Base-by-base conservation (phyloP, 1,140 invertebrate genomes). In the Pararge aegeria region DNA sequence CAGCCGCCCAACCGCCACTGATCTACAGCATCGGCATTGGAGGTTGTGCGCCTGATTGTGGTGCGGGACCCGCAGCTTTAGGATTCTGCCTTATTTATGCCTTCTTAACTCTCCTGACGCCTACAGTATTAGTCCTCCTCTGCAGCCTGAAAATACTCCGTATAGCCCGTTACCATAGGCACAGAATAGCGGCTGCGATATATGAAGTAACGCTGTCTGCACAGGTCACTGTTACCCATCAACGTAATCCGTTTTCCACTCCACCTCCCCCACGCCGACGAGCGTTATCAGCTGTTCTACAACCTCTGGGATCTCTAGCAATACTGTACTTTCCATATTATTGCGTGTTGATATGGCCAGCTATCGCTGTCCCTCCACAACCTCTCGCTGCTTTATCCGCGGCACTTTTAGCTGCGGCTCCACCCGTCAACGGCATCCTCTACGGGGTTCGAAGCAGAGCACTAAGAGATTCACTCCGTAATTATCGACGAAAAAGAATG, bases 181-280 rank as follows among this genome's bases (percentile, higher is more conserved):
- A 96, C 78, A 91, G 95, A 20, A 97, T 97, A 52, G 95, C 95
- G 13, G 94, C 95, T 20, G 95, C 95, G 5, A 95, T 96, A 62
- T 96, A 95, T 82, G 95, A 96, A 87, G 95, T 96, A 5, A 96
- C 95, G 0, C 78, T 96, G 30, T 95, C 94, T 2, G 95, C 95
- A 1, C 95, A 96, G 86, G 95, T 95, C 34, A 96, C 95, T 6
- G 95, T 96, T 62, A 96, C 95, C 0, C 95, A 96, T 70, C 95
- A 96, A 75, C 87, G 94, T 40, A 95, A 95, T 74, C 95, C 95
- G 12, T 94, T 93, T 67, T 91, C 94, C 60, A 92, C 93, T 37
- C 92, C 92, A 1, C 88, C 87, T 4, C 92, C 93, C 2, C 85
- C 92, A 3, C 90, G 94, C 51, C 91, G 92, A 24, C 93, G 93